A percentile compares a stretch with the other conserved stretches of the same genome.
Evolutionary conservation across 2,797 vertebrate species (phyloP).

Genomic region (Takifugu rubripes): DNA sequence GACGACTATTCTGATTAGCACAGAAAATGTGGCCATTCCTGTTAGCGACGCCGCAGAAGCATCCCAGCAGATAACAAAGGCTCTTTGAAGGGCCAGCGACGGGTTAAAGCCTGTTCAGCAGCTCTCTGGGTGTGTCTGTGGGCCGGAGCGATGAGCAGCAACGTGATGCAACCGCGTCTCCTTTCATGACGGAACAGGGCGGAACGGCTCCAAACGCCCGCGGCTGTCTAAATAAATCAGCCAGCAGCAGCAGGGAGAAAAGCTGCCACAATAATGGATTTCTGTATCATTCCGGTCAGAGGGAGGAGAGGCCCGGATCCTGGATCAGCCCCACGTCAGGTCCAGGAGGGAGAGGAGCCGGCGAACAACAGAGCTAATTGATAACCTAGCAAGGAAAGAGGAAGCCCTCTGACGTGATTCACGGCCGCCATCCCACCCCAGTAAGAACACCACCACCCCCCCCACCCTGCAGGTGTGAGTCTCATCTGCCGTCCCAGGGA

Average conservation of each 20-base stretch:
- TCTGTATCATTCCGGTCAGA: conserved; percentile 35
- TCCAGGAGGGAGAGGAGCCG: conserved; percentile 51
- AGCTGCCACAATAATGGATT: conserved; percentile 54
- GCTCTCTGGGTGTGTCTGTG: conserved; percentile 57
- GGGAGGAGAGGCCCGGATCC: conserved; percentile 46
- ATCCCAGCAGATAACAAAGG: conserved; percentile 55
- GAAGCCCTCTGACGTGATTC: conserved; percentile 64
- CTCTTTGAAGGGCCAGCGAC: conserved; percentile 51
- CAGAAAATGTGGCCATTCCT: conserved; percentile 49
- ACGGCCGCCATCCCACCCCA: conserved; percentile 45
- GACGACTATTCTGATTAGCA: conserved; percentile 47
- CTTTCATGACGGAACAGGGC: conserved; percentile 54
- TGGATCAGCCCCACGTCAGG: conserved; percentile 46
- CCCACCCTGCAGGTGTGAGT: conserved; percentile 52
- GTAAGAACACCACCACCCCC: no score
- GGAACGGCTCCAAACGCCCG: conserved; percentile 51
- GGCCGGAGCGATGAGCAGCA: conserved; percentile 48
- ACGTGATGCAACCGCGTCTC: conserved; percentile 62
- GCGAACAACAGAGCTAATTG: conserved; percentile 68
- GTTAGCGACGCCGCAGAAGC: conserved; percentile 64
- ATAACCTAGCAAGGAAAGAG: conserved; percentile 59
- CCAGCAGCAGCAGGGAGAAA: conserved; percentile 55
- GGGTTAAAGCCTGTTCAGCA: conserved; percentile 45
- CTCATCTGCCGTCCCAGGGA: conserved; percentile 17
- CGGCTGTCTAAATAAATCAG: conserved; percentile 68